These are phyloP conservation scores for Arvicanthis niloticus DNA, from an alignment of 2,113 vertebrate species.

Conservation along the genomic window DNA sequence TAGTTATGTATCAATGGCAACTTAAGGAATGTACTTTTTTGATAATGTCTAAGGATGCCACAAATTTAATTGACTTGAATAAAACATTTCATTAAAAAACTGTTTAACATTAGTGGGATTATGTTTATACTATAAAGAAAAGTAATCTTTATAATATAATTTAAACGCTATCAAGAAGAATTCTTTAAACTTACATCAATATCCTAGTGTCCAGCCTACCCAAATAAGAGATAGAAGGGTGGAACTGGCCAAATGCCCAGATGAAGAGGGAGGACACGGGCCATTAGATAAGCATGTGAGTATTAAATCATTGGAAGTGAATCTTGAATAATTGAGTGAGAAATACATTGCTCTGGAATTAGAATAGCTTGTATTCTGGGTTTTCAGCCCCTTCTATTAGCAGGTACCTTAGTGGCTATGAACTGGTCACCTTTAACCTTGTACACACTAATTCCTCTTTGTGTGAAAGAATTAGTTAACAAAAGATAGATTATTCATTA, in stretches of 20 bases:
- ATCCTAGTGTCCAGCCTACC: background rate
- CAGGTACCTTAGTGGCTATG: background rate
- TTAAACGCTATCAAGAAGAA: background rate
- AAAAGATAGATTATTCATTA: background rate
- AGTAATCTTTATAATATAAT: background rate
- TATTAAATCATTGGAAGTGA: background rate
- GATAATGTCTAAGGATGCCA: background rate
- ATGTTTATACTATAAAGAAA: background rate
- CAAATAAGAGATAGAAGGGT: background rate
- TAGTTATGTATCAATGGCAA: background rate
- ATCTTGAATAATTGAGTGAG: background rate
- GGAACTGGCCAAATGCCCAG: background rate
- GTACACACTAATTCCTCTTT: background rate
- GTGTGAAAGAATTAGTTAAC: background rate
- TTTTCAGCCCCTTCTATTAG: background rate
- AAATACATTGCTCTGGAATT: background rate
- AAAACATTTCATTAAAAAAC: background rate
- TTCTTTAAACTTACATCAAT: background rate
- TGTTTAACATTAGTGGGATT: background rate
- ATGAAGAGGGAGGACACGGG: background rate
- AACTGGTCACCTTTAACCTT: background rate
- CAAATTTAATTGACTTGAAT: slow-evolving; percentile 35
- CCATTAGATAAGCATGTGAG: background rate
- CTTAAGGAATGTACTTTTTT: background rate
- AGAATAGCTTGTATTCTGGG: background rate